phyloP scores from a whole-genome alignment of 2,113 vertebrate species.

The Chaetura pelagica region DNA sequence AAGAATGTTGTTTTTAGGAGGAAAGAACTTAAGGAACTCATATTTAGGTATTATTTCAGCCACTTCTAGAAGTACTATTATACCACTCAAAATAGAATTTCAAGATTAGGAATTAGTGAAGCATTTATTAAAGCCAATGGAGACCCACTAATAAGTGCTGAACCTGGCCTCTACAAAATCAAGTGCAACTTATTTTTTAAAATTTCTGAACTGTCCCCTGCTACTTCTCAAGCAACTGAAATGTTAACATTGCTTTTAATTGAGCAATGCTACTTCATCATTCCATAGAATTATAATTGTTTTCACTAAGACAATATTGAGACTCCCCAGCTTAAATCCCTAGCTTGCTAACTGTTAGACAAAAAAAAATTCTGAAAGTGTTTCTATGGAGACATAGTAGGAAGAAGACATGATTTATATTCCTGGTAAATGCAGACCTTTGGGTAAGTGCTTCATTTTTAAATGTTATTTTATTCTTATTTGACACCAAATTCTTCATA shows the following conservation, averaged over 20 bases:
- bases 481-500: neutral
- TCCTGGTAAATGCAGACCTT: neutral
- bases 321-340: neutral
- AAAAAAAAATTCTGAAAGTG: neutral
- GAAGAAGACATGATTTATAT: neutral
- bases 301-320: neutral
- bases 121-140: neutral
- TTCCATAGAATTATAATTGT: neutral
- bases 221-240: neutral
- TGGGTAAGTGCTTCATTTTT: neutral
- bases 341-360: neutral
- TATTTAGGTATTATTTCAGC: neutral
- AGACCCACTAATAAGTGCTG: neutral
- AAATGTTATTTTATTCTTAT: neutral
- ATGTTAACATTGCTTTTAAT: neutral
- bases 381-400: constrained; percentile 41
- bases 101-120: neutral
- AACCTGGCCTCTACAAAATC: neutral
- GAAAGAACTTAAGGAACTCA: neutral
- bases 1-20: neutral
- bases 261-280: neutral
- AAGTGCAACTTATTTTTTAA: neutral
- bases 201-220: neutral
- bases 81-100: neutral
- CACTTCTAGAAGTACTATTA: neutral